Percentiles rank a stretch among this genome's conserved stretches.
Evolutionary conservation across 2,888 invertebrate genomes (phyloP).

Genomic region (Octonoba sinensis): DNA sequence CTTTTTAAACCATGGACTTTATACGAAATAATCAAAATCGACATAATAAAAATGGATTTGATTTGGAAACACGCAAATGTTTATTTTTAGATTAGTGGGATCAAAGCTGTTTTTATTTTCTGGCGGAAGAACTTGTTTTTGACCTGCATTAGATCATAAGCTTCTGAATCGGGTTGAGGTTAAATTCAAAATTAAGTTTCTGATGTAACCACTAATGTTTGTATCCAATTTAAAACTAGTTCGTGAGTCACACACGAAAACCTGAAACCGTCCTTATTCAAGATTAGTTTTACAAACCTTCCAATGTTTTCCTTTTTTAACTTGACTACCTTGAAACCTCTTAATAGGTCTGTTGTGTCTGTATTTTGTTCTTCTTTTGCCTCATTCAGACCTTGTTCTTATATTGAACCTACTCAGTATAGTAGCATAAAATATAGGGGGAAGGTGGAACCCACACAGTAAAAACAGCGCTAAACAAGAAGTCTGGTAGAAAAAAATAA

Average conservation of each 20-base stretch:
- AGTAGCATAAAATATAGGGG: background rate
- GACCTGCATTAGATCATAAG: too few relatives aligned
- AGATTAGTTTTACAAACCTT: background rate
- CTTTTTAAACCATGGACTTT: too few relatives aligned
- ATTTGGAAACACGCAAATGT: too few relatives aligned
- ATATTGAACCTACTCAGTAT: background rate
- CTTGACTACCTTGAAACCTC: slow-evolving; percentile 3
- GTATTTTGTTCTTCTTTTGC: background rate
- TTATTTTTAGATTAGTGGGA: too few relatives aligned
- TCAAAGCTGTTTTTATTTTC: too few relatives aligned
- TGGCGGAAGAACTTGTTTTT: too few relatives aligned
- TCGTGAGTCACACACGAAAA: background rate
- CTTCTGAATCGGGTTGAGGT: too few relatives aligned
- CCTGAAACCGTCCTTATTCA: background rate
- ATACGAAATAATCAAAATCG: too few relatives aligned
- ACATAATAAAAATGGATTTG: too few relatives aligned
- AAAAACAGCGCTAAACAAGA: slow-evolving; percentile 4
- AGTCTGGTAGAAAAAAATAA: background rate
- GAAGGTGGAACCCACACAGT: slow-evolving; percentile 8
- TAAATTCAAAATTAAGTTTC: too few relatives aligned
- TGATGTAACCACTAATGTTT: too few relatives aligned
- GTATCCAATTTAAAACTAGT: background rate
- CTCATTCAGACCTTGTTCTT: too few relatives aligned
- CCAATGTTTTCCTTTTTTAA: background rate
- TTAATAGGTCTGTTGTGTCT: background rate